Conservation (phyloP, 2,888 invertebrate genomes). For the Rhamnusium bicolor region DNA sequence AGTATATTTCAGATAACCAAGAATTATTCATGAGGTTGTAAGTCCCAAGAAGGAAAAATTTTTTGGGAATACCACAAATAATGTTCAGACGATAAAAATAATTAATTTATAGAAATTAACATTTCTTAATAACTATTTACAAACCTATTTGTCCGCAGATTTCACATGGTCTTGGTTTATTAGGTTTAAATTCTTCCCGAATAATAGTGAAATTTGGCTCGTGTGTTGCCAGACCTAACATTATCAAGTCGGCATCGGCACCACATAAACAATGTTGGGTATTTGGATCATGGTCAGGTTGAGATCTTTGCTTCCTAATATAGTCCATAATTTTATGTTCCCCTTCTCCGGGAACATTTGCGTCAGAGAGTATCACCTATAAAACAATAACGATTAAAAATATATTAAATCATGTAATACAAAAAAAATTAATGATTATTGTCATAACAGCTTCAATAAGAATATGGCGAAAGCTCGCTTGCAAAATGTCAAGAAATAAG, state of each 20-base stretch:
- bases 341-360: slow-evolving; percentile 96
- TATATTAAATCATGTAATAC: too few relatives aligned
- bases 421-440: too few relatives aligned
- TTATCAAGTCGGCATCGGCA: slow-evolving; percentile 98
- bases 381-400: too few relatives aligned
- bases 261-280: slow-evolving; percentile 98
- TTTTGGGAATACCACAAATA: too few relatives aligned
- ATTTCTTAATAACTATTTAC: slow-evolving; percentile 38
- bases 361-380: slow-evolving; percentile 90
- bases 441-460: too few relatives aligned
- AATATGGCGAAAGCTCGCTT: too few relatives aligned
- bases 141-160: slow-evolving; percentile 89
- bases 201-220: slow-evolving; percentile 99
- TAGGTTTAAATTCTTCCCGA: slow-evolving; percentile 98
- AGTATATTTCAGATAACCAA: too few relatives aligned
- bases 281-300: slow-evolving; percentile 97
- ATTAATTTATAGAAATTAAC: too few relatives aligned
- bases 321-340: slow-evolving; percentile 96
- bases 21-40: too few relatives aligned
- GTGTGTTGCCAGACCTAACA: slow-evolving; percentile 98
- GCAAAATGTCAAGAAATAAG: too few relatives aligned
- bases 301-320: slow-evolving; percentile 94
- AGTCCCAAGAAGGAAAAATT: too few relatives aligned
- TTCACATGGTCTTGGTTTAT: slow-evolving; percentile 96
- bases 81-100: too few relatives aligned